These are phyloP conservation scores for Lathronympha strigana DNA, from an alignment of 2,888 invertebrate genomes.

Conservation along the genomic window DNA sequence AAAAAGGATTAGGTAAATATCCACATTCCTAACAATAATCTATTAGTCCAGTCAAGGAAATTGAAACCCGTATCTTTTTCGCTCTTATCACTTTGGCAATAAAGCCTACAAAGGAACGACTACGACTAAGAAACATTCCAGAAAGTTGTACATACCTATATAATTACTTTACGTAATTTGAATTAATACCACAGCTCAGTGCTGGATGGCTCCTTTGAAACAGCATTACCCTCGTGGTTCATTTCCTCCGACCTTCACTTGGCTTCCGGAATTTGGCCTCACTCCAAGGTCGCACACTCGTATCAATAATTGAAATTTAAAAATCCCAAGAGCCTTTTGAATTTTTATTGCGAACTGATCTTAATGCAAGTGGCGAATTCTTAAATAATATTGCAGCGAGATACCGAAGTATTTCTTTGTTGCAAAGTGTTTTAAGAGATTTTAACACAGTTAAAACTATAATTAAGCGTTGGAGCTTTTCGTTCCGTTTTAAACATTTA, in stretches of 20 bases:
- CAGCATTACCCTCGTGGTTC: conserved; percentile 17
- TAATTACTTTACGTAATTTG: conserved; percentile 3
- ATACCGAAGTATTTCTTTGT: not conserved
- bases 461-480: not conserved
- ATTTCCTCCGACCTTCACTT: conserved; percentile 29
- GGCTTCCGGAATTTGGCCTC: conserved; percentile 30
- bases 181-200: not conserved
- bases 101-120: too few species aligned
- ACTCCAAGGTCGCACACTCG: conserved; percentile 34
- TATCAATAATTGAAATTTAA: conserved; percentile 22
- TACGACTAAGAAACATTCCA: not conserved
- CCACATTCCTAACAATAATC: too few species aligned
- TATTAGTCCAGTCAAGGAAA: too few species aligned
- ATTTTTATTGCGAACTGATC: conserved; percentile 3
- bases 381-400: conserved; percentile 1
- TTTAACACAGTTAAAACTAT: too few species aligned
- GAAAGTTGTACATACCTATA: not conserved
- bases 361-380: not conserved
- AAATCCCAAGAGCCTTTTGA: conserved; percentile 12
- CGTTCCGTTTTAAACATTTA: not conserved
- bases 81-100: too few species aligned
- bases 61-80: too few species aligned
- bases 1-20: too few species aligned
- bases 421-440: too few species aligned
- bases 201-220: conserved; percentile 18